These are phyloP conservation scores for Neodiprion fabricii DNA, from an alignment of 1,140 invertebrate species.

Conservation along the genomic window DNA sequence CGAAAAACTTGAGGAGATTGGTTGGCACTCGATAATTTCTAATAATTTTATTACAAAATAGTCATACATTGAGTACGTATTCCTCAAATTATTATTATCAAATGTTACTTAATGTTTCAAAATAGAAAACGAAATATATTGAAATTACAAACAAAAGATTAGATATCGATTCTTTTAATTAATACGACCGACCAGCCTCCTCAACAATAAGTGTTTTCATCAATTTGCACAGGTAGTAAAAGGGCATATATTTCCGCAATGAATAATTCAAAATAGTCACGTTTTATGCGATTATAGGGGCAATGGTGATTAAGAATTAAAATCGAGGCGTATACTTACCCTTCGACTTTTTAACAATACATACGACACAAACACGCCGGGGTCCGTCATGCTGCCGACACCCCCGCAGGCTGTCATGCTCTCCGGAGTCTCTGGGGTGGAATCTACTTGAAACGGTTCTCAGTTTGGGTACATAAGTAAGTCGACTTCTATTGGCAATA, in stretches of 20 bases:
- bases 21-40: too few relatives aligned
- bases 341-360: neutral
- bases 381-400: neutral
- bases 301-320: neutral
- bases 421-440: neutral
- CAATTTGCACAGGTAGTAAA: neutral
- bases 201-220: neutral
- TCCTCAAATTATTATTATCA: too few relatives aligned
- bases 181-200: too few relatives aligned
- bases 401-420: neutral
- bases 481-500: conserved; percentile 3
- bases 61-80: too few relatives aligned
- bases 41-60: too few relatives aligned
- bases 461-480: conserved; percentile 5
- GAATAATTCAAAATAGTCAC: neutral
- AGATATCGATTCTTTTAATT: too few relatives aligned
- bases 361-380: neutral
- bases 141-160: too few relatives aligned
- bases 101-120: too few relatives aligned
- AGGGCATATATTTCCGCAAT: neutral
- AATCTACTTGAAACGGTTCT: conserved; percentile 5
- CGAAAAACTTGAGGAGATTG: too few relatives aligned
- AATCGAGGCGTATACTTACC: neutral
- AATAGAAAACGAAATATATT: too few relatives aligned
- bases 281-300: neutral